Evolutionary conservation across 2,888 invertebrate species (phyloP).

Genomic region (Thecophora atra): DNA sequence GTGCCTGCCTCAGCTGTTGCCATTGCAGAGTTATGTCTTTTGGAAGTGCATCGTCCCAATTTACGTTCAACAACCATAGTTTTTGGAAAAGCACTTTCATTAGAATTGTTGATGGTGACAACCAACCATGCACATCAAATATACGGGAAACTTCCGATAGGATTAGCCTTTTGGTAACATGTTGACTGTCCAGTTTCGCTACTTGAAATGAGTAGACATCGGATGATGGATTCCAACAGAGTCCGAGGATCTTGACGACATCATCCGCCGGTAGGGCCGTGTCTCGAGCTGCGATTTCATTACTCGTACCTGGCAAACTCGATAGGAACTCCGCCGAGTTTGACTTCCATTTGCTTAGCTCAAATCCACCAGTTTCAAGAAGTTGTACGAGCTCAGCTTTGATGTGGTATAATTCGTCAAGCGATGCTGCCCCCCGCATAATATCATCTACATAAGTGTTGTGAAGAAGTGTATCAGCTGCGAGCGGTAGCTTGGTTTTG

Average conservation of each 20-base stretch:
- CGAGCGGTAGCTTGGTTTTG: slow-evolving; percentile 33
- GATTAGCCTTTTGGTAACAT: background rate
- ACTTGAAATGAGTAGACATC: background rate
- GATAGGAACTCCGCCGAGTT: background rate
- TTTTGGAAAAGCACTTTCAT: slow-evolving; percentile 6
- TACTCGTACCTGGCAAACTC: background rate
- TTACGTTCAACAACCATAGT: background rate
- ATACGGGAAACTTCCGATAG: slow-evolving; percentile 4
- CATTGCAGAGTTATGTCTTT: background rate
- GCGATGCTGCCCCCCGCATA: background rate
- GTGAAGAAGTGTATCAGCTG: slow-evolving; percentile 33
- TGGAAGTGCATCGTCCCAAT: slow-evolving; percentile 4
- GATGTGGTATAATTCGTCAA: background rate
- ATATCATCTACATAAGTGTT: slow-evolving; percentile 43
- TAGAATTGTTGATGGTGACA: background rate
- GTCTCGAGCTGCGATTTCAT: too few species aligned
- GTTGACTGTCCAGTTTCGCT: too few species aligned
- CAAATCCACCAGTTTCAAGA: background rate
- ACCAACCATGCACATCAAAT: slow-evolving; percentile 27
- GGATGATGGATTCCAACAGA: background rate
- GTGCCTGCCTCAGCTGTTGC: background rate
- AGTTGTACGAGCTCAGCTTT: background rate
- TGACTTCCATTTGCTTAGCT: background rate
- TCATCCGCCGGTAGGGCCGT: too few species aligned
- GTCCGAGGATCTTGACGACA: background rate